These are phyloP conservation scores for Drosophila ananassae DNA, from an alignment of 1,140 invertebrate genomes.

Conservation along the genomic window DNA sequence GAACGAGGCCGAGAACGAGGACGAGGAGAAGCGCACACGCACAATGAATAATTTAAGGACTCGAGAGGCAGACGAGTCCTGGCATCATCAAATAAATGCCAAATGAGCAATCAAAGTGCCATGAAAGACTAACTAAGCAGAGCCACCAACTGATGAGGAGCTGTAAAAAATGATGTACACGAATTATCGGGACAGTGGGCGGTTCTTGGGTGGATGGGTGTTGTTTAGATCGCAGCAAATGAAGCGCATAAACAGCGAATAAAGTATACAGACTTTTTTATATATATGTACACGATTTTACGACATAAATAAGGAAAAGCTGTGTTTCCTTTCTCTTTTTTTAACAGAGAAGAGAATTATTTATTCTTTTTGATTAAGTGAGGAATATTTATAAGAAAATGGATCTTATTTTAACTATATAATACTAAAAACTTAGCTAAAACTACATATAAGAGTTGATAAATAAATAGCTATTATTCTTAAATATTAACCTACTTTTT, in stretches of 20 bases:
- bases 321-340: not conserved
- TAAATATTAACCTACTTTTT: not conserved
- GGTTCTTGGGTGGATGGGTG: not conserved
- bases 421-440: too few relatives aligned
- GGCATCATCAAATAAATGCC: slow-evolving; percentile 79
- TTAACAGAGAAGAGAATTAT: slow-evolving; percentile 3
- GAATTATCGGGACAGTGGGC: slow-evolving; percentile 57
- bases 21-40: slow-evolving; percentile 23
- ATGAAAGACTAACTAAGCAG: slow-evolving; percentile 75
- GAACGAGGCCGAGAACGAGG: slow-evolving; percentile 8
- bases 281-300: slow-evolving; percentile 30
- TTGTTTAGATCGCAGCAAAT: slow-evolving; percentile 33
- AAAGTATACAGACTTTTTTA: slow-evolving; percentile 55
- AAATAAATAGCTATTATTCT: too few relatives aligned
- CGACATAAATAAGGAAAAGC: slow-evolving; percentile 62
- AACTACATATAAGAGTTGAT: too few relatives aligned
- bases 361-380: not conserved
- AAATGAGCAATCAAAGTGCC: slow-evolving; percentile 80
- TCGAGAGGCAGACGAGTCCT: slow-evolving; percentile 29
- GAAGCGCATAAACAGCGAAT: slow-evolving; percentile 75
- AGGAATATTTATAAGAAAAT: too few relatives aligned
- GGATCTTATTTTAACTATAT: too few relatives aligned
- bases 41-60: slow-evolving; percentile 72
- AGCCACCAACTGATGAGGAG: slow-evolving; percentile 59
- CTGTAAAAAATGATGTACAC: slow-evolving; percentile 79